A percentile compares a stretch with the other conserved stretches of the same genome.
Evolutionary conservation across 2,113 vertebrate genomes (phyloP).

Genomic region (Indri indri): DNA sequence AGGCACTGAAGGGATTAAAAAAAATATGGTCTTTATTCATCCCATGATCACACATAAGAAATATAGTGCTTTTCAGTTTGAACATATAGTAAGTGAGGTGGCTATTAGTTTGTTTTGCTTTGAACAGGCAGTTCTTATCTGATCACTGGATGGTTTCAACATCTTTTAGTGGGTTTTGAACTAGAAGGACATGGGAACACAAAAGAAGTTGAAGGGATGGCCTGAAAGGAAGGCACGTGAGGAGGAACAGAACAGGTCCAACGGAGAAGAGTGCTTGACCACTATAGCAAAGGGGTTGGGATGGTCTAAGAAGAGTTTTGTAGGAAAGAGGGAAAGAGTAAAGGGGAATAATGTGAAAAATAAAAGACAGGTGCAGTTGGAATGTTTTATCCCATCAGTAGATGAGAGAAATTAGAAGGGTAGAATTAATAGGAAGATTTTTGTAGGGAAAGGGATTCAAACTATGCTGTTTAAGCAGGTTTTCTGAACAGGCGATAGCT

Average conservation of each 20-base stretch:
- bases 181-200: not conserved
- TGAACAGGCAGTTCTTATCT: not conserved
- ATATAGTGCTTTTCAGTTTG: not conserved
- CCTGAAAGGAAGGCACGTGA: not conserved
- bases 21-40: not conserved
- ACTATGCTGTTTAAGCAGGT: not conserved
- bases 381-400: not conserved
- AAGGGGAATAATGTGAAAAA: not conserved
- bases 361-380: not conserved
- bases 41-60: not conserved
- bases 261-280: not conserved
- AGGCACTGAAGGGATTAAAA: not conserved
- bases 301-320: not conserved
- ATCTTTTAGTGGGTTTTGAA: not conserved
- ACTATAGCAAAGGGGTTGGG: fast-evolving
- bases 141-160: not conserved
- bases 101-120: not conserved
- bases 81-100: not conserved
- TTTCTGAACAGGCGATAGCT: not conserved
- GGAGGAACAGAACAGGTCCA: not conserved
- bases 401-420: not conserved
- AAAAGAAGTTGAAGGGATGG: not conserved
- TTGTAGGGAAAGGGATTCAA: not conserved
- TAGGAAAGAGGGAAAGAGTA: not conserved
- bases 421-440: not conserved